Evolutionary conservation across 2,888 invertebrate genomes (phyloP), one percentile per base, ranked within the genome.

Genomic region (Celastrina argiolus): DNA sequence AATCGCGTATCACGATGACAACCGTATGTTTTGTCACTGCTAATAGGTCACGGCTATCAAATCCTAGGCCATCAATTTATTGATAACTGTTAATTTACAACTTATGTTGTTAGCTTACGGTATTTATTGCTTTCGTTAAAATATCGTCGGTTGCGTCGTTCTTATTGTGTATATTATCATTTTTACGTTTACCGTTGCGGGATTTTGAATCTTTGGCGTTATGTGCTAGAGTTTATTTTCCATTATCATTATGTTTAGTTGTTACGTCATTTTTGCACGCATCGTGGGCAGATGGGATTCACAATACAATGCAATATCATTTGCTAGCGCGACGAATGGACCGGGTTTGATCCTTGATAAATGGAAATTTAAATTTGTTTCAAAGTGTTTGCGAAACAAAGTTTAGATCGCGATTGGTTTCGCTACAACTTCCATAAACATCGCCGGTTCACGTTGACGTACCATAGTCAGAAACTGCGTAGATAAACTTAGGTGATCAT

Each of bases 1-100:
- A 87, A 88, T 87, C 82, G 79, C 74, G 71, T 74, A 83, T 87
- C 85, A 84, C 75, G 81, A 74, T 86, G 86, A 87, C 88, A 88
- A 81, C 83, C 88, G 85, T 77, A 75, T 87, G 84, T 83, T 85
- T 81, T 87, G 85, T 85, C 84, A 84, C 74, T 83, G 82, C 80
- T 86, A 87, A 85, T 87, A 85, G 84, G 83, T 80, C 76, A 81
- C 82, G 81, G 81, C 78, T 83, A 80, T 83, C 79, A 78, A 82
- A 84, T 81, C 80, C 73, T 82, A 80, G 81, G 83, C 78, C 79
- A 78, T 72, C 74, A 73, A 73, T 77, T 71, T 36, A 22, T 39
- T 61, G 12, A 18, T 39, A 39, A 14, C 39, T 22, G 6, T 61
- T 36, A 61, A 31, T 4, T 7, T 61, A 14, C 36, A 22, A 61